Evolutionary conservation across 92 coral and sea anemone species (phyloP).

Genomic region (Siderastrea radians): DNA sequence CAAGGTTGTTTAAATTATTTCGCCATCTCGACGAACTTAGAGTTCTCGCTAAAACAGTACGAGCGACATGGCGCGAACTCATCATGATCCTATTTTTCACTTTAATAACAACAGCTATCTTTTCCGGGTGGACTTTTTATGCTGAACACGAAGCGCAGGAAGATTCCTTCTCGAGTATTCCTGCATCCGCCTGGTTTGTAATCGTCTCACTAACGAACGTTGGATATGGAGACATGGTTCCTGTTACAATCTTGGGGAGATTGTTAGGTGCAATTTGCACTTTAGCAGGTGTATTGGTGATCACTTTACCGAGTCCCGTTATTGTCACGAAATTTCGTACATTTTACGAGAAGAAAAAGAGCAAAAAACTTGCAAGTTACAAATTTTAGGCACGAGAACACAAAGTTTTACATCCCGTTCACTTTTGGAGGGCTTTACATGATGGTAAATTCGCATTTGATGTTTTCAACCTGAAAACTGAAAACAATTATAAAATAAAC

Average conservation of each 20-base stretch:
- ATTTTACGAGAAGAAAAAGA: conserved; percentile 75
- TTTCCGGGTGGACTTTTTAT: conserved; percentile 83
- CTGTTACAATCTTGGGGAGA: conserved; percentile 80
- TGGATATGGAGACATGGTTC: conserved; percentile 98
- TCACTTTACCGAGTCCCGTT: conserved; percentile 90
- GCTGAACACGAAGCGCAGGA: conserved; percentile 81
- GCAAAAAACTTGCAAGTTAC: conserved; percentile 28
- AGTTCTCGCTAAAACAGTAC: conserved; percentile 84
- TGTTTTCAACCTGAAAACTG: not conserved
- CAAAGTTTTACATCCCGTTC: not conserved
- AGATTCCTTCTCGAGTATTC: conserved; percentile 83
- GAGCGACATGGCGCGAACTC: conserved; percentile 88
- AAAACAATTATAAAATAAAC: conserved; percentile 3
- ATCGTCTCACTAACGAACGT: conserved; percentile 94
- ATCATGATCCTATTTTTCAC: conserved; percentile 85
- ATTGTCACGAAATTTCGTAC: conserved; percentile 84
- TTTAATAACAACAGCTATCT: conserved; percentile 78
- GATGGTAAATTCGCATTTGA: not conserved
- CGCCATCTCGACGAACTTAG: conserved; percentile 90
- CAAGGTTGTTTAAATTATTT: conserved; percentile 83
- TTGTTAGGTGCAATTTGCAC: conserved; percentile 86
- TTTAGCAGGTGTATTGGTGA: conserved; percentile 83
- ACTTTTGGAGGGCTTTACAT: not conserved
- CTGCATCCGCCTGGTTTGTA: conserved; percentile 95
- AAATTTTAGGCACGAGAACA: conserved; percentile 17